Base-by-base conservation (phyloP, 2,113 vertebrate species). In the Amphiprion percula region DNA sequence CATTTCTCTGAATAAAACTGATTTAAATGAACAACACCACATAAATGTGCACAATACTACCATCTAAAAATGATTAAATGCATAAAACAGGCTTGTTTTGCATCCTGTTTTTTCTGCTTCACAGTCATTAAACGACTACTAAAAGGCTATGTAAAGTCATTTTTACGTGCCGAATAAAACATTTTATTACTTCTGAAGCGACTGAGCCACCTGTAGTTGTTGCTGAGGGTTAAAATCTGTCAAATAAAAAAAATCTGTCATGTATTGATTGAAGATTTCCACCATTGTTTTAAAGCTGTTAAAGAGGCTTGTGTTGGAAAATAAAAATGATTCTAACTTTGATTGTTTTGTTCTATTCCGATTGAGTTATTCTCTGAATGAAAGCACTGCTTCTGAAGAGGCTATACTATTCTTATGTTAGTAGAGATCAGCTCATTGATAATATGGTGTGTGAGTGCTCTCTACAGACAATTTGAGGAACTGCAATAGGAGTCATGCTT, bases 401-500 rank as follows among this genome's bases (percentile, higher is more conserved):
- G 44, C n/a, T 0, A 1, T 21, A n/a, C 2, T 17, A 17, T 4
- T 63, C 19, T 58, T 61, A 15, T 59, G 7, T 55, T 28, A 44
- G 16, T 6, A 44, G 14, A 17, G 9, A n/a, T 41, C 21, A 26
- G 15, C 1, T 10, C 4, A 16, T 12, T 4, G 10, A 46, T 68
- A 47, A 50, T 9, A 4, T 62, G 39, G 63, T 77, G 4, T 78
- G 17, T 71, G 72, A 60, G 16, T 61, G 78, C 79, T 0, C 87
- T 80, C 88, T 79, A 69, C 44, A 47, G 88, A 47, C 59, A 21
- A 2, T 7, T 11, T 19, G 1, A 28, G 17, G 73, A 80, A 84
- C 0, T 87, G 59, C 77, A 85, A 52, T 4, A n/a, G 0, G 0
- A 6, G 19, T 19, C 16, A 1, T 49, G 19, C 7, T 16, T 44